Base-by-base conservation (phyloP, 2,888 invertebrate species). In the Notodonta dromedarius region DNA sequence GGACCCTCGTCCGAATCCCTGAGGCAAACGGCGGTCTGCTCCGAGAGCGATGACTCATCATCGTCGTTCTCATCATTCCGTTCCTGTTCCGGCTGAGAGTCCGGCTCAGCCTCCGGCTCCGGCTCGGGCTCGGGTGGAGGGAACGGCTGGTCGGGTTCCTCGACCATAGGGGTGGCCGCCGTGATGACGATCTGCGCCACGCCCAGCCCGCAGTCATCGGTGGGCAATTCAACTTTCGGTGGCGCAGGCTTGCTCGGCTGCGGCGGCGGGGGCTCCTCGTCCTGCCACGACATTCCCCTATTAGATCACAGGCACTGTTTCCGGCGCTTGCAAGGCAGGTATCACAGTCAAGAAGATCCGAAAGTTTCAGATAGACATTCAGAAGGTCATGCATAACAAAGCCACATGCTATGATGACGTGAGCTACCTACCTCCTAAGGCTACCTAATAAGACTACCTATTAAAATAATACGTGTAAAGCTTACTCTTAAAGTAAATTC, bases 151-250 rank as follows among this genome's bases (percentile, higher is more conserved):
- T 56, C 56, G 2, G 56, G 44, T 16, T 97, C 97, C 90, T 98
- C 98, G 79, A 96, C 94, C 97, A 97, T 97, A 54, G 98, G 98
- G 53, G 98, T 98, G 70, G 98, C 98, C 60, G 98, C 98, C 56
- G 98, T 98, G 87, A 98, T 98, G 63, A 98, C 97, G 77, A 98
- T 98, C 88, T 97, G 97, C 59, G 97, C 97, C 76, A 97, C 97
- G 67, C 97, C 97, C 69, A 98, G 94, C 75, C 96, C 96, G 75
- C 95, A 94, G 73, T 95, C 95, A 73, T 88, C 87, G 6, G 74
- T 70, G 7, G 95, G 94, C 64, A 87, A 84, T 74, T 90, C 90
- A 89, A 84, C 89, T 85, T 79, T 82, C 65, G 86, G 83, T 73
- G 74, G 83, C 74, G 74, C 84, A 73, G 84, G 83, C 75, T 82